These are phyloP conservation scores for Tenthredo scrophulariae DNA, from an alignment of 2,888 invertebrate genomes.

Conservation along the genomic window DNA sequence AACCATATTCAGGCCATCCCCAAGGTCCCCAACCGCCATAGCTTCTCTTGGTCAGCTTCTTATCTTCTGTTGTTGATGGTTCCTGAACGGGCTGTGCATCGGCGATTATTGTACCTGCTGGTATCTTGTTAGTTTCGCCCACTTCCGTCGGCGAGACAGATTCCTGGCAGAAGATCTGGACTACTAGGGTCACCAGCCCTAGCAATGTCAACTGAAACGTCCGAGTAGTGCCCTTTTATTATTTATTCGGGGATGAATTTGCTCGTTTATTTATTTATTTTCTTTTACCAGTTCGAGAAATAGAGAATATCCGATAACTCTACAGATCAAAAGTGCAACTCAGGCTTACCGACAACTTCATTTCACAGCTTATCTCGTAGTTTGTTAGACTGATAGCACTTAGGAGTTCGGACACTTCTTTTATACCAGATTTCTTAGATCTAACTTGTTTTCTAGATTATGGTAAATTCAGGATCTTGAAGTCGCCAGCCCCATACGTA, in stretches of 20 bases:
- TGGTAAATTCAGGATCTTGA: conserved; percentile 63
- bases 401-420: conserved; percentile 64
- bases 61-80: conserved; percentile 57
- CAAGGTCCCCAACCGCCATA: conserved; percentile 63
- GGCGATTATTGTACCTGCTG: conserved; percentile 18
- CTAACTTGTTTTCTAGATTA: conserved; percentile 63
- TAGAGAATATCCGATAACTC: background rate
- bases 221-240: background rate
- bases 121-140: conserved; percentile 52
- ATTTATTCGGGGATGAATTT: background rate
- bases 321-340: background rate
- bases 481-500: conserved; percentile 57
- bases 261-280: background rate
- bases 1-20: conserved; percentile 60
- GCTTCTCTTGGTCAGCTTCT: conserved; percentile 67
- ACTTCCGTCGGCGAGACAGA: conserved; percentile 57
- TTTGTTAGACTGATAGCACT: conserved; percentile 62
- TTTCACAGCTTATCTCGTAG: conserved; percentile 60
- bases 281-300: background rate
- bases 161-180: conserved; percentile 57
- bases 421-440: conserved; percentile 65
- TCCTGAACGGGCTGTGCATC: conserved; percentile 45
- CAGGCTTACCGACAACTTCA: conserved; percentile 69
- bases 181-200: conserved; percentile 61
- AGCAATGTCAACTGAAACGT: conserved; percentile 62